A percentile compares a stretch with the other conserved stretches of the same genome.
Evolutionary conservation across 2,797 vertebrate genomes (phyloP).

Genomic region (Cottoperca gobio): DNA sequence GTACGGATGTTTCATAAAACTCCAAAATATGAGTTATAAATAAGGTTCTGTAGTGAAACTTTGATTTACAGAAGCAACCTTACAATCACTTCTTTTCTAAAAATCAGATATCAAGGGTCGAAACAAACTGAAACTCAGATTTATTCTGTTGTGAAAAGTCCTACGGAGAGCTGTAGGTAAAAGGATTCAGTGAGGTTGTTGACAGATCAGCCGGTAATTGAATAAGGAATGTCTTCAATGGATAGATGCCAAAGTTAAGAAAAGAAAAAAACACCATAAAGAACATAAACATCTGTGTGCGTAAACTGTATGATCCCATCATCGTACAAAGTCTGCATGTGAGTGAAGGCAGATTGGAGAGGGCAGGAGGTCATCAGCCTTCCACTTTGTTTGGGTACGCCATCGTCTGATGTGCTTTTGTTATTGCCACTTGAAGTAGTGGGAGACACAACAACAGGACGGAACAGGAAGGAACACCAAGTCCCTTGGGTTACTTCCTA

Average conservation of each 20-base stretch:
- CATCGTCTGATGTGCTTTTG: constrained; percentile 55
- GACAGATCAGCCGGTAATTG: neutral
- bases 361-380: constrained; percentile 25
- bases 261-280: neutral
- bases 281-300: neutral
- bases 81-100: neutral
- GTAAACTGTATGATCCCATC: neutral
- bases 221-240: constrained; percentile 10
- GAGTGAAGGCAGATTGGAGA: neutral
- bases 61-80: neutral
- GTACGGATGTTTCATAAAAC: neutral
- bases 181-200: neutral
- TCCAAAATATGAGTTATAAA: neutral
- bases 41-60: neutral
- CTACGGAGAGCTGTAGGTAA: neutral
- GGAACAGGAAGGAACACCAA: constrained; percentile 41
- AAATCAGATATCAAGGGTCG: neutral
- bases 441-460: constrained; percentile 36
- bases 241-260: neutral
- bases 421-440: constrained; percentile 23
- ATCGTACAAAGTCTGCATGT: neutral
- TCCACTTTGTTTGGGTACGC: constrained; percentile 55
- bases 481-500: constrained; percentile 33
- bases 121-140: neutral
- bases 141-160: neutral